Conservation (phyloP, 2,888 invertebrate species). For the Limnephilus rhombicus region DNA sequence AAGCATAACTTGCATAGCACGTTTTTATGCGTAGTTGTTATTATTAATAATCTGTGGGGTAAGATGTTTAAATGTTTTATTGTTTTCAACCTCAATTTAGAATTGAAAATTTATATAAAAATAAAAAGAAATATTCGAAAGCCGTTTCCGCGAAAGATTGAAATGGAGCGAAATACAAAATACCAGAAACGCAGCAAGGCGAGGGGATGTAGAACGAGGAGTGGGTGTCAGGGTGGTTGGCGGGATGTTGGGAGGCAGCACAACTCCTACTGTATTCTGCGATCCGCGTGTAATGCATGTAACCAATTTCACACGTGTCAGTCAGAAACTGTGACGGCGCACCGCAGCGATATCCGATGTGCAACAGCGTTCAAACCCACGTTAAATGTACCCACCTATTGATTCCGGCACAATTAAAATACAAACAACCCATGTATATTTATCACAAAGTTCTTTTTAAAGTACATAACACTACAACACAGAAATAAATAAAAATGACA, state of each 20-base stretch:
- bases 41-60: not conserved
- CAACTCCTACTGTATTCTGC: conserved; percentile 46
- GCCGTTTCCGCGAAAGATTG: not conserved
- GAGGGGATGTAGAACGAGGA: conserved; percentile 2
- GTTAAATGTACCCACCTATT: not conserved
- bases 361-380: conserved; percentile 30
- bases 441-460: not conserved
- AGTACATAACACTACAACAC: not conserved
- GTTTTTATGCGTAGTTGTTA: not conserved
- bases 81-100: not conserved
- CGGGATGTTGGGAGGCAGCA: not conserved
- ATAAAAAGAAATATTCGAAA: not conserved
- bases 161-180: conserved; percentile 20
- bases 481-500: not conserved
- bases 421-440: not conserved
- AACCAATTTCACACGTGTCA: conserved; percentile 67
- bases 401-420: not conserved
- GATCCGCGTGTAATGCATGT: conserved; percentile 63
- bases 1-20: not conserved
- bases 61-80: not conserved
- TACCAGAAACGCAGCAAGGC: conserved; percentile 35
- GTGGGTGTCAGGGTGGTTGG: not conserved
- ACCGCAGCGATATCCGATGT: conserved; percentile 52
- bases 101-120: not conserved
- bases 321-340: conserved; percentile 63